Conservation (phyloP, 2,113 vertebrate genomes). For the Zosterops pallidus region DNA sequence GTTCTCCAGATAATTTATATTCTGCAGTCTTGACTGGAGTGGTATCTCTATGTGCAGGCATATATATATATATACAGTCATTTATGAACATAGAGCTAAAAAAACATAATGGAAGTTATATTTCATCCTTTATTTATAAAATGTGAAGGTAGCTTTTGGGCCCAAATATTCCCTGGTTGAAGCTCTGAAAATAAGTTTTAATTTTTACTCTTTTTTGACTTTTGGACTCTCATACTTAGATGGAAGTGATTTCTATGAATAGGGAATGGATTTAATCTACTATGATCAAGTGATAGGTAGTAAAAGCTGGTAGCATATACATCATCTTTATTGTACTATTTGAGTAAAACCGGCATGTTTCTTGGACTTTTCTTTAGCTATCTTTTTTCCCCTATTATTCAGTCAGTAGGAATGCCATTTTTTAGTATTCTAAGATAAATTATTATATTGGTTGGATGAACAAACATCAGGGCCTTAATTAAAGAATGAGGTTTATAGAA, state of each 20-base stretch:
- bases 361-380: not conserved
- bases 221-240: not conserved
- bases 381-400: not conserved
- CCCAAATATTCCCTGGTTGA: not conserved
- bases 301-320: not conserved
- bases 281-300: not conserved
- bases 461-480: slow-evolving; percentile 61
- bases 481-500: slow-evolving; percentile 30
- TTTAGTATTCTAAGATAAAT: slow-evolving; percentile 35
- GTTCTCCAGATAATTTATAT: not conserved
- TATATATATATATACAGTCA: no score
- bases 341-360: not conserved
- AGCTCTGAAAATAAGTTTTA: not conserved
- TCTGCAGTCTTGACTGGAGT: not conserved
- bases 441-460: slow-evolving; percentile 41
- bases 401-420: not conserved
- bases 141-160: not conserved
- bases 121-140: not conserved
- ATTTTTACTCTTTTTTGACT: not conserved
- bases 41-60: not conserved
- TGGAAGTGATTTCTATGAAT: not conserved
- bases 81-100: not conserved
- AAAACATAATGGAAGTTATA: not conserved
- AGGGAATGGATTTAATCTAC: not conserved
- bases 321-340: not conserved